phyloP scores from a whole-genome alignment of 2,888 invertebrate species.

The Trichacis sp. region DNA sequence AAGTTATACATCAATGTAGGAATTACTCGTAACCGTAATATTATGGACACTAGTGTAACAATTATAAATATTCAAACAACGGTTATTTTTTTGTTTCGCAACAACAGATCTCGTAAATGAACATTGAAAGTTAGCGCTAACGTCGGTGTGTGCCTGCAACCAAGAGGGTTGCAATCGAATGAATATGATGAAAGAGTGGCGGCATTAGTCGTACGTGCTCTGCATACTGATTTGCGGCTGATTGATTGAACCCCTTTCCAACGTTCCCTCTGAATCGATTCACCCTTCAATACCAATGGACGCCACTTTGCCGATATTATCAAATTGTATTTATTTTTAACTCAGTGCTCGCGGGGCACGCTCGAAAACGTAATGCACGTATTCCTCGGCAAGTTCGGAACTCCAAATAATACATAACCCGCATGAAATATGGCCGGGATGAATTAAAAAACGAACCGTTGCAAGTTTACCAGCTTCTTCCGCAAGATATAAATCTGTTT shows the following conservation, averaged over 20 bases:
- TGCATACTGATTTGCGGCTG: slow-evolving; percentile 69
- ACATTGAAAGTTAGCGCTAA: slow-evolving; percentile 63
- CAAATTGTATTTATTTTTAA: slow-evolving; percentile 26
- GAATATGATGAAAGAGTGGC: slow-evolving; percentile 69
- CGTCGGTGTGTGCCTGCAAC: slow-evolving; percentile 56
- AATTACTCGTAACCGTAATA: no score
- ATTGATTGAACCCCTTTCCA: slow-evolving; percentile 68
- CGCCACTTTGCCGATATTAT: slow-evolving; percentile 22
- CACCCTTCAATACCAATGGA: slow-evolving; percentile 23
- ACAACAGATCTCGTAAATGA: slow-evolving; percentile 36
- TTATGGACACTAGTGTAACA: no score
- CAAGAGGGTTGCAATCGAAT: slow-evolving; percentile 62
- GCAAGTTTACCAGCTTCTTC: background rate
- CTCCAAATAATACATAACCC: background rate
- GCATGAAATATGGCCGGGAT: background rate
- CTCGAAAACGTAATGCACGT: background rate
- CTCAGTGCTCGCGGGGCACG: background rate
- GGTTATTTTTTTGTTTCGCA: background rate
- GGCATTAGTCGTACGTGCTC: slow-evolving; percentile 68
- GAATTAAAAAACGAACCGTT: background rate
- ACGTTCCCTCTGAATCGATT: slow-evolving; percentile 42
- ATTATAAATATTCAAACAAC: background rate
- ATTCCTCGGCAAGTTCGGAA: background rate
- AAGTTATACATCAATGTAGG: no score
- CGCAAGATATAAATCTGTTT: background rate